A percentile compares a stretch with the other conserved stretches of the same genome.
Conservation (phyloP, 2,113 vertebrate species). For the Sebastes schlegelii region DNA sequence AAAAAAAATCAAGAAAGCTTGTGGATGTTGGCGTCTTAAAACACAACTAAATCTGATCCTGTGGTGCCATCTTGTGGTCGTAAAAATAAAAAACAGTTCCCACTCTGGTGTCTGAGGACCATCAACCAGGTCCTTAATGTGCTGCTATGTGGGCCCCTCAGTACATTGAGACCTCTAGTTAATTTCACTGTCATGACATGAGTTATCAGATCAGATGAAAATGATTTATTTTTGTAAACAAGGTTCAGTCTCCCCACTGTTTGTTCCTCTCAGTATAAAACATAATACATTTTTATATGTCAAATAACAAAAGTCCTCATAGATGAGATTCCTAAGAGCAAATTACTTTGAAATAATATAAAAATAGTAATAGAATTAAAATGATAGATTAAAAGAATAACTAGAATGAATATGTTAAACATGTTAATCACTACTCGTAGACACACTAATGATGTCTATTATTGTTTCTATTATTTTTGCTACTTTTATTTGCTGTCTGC, state of each 20-base stretch:
- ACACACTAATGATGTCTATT: background rate
- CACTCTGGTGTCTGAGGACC: background rate
- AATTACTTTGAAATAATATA: background rate
- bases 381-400: background rate
- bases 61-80: conserved; percentile 70
- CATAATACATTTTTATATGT: background rate
- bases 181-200: background rate
- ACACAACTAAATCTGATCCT: conserved; percentile 56
- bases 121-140: background rate
- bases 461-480: background rate
- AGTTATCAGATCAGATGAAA: background rate
- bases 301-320: background rate
- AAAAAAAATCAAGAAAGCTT: background rate
- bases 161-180: background rate
- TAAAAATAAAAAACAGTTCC: background rate
- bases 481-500: background rate
- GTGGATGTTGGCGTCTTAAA: background rate
- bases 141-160: background rate
- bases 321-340: background rate
- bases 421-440: background rate
- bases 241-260: background rate
- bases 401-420: background rate
- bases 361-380: no score
- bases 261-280: background rate
- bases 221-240: background rate